Evolutionary conservation across 2,797 vertebrate species (phyloP), one percentile per base, ranked within the genome.

Genomic region (Xenops minutus): DNA sequence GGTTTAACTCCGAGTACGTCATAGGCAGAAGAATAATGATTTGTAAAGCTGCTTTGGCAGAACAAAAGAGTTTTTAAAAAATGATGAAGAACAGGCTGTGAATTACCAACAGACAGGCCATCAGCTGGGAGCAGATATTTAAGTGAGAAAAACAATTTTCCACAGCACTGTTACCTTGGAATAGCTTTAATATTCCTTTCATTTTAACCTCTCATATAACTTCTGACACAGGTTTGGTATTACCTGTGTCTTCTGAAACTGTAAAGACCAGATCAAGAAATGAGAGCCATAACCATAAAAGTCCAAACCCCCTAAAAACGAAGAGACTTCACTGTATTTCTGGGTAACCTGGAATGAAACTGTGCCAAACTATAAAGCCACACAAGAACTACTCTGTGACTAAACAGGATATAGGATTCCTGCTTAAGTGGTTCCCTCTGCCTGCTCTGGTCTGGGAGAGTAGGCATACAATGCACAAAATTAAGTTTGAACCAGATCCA

Each of bases 101-200:
- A 84, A 84, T 77, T 88, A 84, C 44, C 66, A 88, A 67, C 44
- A 92, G 58, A 64, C 36, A 84, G 46, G 74, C 48, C 29, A 32
- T 79, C 72, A 58, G 48, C 75, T 84, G 72, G 30, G n/a, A 94
- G 73, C 27, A 96, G 58, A 95, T 74, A 66, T 67, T 69, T 89
- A 86, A 79, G 52, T 24, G 43, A 95, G 95, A 74, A 84, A 69
- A 86, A 79, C 20, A 69, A 43, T 67, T 89, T 90, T 78, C 55
- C 66, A 66, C 44, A 89, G 66, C 58, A 72, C 20, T 67, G 32
- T 63, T 89, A 75, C 18, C 39, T 82, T 68, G n/a, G 37, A 89
- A 94, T 64, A 88, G 41, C n/a, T 84, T 93, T 64, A 83, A 29
- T 44, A 87, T 68, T 88, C 29, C 58, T 92, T 61, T 89, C 4